Conservation (phyloP, 2,888 invertebrate genomes). For the Nebria salina region DNA sequence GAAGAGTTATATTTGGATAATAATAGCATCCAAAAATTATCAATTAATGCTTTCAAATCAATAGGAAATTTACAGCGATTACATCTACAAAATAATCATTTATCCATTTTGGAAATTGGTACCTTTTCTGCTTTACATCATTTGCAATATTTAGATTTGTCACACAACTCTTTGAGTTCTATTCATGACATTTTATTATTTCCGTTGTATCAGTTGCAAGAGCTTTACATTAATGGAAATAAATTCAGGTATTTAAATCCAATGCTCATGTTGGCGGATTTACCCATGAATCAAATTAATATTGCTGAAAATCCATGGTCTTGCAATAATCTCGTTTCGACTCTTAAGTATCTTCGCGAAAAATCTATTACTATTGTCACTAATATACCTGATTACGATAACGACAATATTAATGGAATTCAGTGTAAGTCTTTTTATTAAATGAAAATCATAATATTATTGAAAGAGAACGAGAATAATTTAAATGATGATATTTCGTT, state of each 20-base stretch:
- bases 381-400: neutral
- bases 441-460: too few relatives aligned
- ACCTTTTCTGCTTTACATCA: neutral
- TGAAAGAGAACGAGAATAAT: too few relatives aligned
- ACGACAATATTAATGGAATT: neutral
- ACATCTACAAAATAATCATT: slow-evolving; percentile 7
- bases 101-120: neutral
- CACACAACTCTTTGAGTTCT: slow-evolving; percentile 3
- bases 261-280: neutral
- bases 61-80: neutral
- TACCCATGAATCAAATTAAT: neutral
- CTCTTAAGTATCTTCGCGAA: neutral
- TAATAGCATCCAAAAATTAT: neutral
- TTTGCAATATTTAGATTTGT: slow-evolving; percentile 17
- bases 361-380: neutral
- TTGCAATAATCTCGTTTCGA: neutral
- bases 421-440: neutral
- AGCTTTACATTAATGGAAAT: slow-evolving; percentile 17
- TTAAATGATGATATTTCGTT: too few relatives aligned
- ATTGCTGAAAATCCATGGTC: slow-evolving; percentile 6
- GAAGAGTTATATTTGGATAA: slow-evolving; percentile 6
- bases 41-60: neutral
- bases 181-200: slow-evolving; percentile 10
- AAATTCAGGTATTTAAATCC: slow-evolving; percentile 12
- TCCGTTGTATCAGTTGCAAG: neutral